Percentiles rank a stretch among this genome's conserved stretches.
phyloP scores from a whole-genome alignment of 2,797 vertebrate genomes.

The Rallus crepitans region DNA sequence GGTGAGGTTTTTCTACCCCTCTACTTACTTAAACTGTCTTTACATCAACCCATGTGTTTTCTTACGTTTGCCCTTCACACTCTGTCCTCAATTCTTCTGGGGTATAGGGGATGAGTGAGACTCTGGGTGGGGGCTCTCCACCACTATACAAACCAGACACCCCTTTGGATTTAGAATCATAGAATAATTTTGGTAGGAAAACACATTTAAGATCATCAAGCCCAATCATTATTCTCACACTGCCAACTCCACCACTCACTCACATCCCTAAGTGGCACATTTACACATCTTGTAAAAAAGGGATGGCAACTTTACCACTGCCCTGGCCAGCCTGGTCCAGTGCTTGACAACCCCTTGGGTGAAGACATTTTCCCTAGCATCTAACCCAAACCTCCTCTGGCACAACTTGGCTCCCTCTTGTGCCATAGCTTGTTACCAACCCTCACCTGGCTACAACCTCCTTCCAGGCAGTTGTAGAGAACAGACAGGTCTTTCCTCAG shows the following conservation, averaged over 20 bases:
- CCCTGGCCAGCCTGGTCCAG: background rate
- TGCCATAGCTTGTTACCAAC: no score
- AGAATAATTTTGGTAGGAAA: background rate
- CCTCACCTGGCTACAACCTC: background rate
- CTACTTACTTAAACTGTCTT: background rate
- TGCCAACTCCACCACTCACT: no score
- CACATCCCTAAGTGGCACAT: no score
- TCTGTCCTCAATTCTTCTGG: background rate
- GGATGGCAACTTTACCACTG: background rate
- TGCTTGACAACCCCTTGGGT: rapidly evolving
- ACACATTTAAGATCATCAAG: rapidly evolving
- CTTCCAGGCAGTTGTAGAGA: background rate
- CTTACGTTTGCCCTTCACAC: background rate
- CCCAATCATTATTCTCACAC: rapidly evolving
- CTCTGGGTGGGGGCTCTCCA: background rate
- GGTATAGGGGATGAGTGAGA: rapidly evolving
- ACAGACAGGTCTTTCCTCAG: background rate
- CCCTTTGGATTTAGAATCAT: background rate
- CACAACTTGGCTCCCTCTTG: background rate
- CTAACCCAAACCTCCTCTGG: background rate
- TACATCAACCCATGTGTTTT: background rate
- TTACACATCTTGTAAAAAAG: background rate
- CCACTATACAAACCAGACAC: no score
- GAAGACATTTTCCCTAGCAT: background rate
- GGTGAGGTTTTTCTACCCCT: background rate